Evolutionary conservation across 2,888 invertebrate species (phyloP).

Genomic region (Drosophila algonquin): DNA sequence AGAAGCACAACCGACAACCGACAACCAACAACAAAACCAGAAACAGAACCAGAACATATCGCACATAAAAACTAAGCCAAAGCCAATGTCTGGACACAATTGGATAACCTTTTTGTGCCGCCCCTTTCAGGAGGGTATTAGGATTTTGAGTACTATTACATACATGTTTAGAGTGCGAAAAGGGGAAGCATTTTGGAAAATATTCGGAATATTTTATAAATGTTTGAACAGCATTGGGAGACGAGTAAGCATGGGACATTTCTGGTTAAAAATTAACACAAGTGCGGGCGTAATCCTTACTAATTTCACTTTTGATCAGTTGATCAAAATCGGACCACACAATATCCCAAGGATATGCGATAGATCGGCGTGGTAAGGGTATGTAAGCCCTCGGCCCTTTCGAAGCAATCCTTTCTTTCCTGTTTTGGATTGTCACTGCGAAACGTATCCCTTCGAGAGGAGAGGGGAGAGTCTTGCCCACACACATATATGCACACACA

Average conservation of each 20-base stretch:
- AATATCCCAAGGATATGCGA: neutral
- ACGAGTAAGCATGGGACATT: neutral
- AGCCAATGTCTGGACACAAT: constrained; percentile 24
- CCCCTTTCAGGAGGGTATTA: neutral
- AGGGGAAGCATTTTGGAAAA: neutral
- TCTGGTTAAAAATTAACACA: too few species aligned
- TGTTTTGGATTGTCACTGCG: neutral
- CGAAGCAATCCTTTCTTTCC: neutral
- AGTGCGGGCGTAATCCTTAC: too few species aligned
- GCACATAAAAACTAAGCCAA: constrained; percentile 20
- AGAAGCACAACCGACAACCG: constrained; percentile 4
- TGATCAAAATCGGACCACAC: neutral
- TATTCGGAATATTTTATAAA: too few species aligned
- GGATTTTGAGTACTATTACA: neutral
- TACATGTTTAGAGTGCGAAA: neutral
- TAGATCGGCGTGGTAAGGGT: neutral
- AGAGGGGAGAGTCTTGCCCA: neutral
- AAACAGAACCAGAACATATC: neutral
- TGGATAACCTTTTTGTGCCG: constrained; percentile 9
- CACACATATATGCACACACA: neutral
- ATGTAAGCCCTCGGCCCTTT: neutral
- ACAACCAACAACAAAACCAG: neutral
- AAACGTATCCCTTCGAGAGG: neutral
- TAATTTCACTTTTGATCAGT: neutral
- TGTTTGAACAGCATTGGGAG: neutral